Percentiles rank a stretch among this genome's conserved stretches.
Conservation (phyloP, 2,888 invertebrate species). For the Philhelius pedissequus region DNA sequence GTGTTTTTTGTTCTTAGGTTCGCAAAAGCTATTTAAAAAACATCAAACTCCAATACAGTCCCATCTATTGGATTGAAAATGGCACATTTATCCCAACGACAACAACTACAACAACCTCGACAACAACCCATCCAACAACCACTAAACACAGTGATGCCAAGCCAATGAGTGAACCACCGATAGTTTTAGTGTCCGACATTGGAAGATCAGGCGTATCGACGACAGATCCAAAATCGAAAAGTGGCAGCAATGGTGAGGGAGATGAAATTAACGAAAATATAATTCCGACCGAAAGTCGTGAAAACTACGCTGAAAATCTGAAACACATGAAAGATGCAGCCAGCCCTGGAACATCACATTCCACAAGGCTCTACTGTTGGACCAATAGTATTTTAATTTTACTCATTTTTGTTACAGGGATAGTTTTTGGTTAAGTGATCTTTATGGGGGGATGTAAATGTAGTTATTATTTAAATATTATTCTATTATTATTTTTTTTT, state of each 20-base stretch:
- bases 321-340: conserved; percentile 71
- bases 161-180: conserved; percentile 78
- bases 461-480: conserved; percentile 49
- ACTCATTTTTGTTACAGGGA: conserved; percentile 40
- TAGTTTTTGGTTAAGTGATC: conserved; percentile 42
- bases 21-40: conserved; percentile 84
- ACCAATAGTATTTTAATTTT: conserved; percentile 58
- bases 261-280: conserved; percentile 68
- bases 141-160: conserved; percentile 80
- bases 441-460: neutral
- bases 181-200: conserved; percentile 74
- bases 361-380: conserved; percentile 54
- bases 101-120: conserved; percentile 83
- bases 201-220: conserved; percentile 66
- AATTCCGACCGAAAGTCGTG: conserved; percentile 74
- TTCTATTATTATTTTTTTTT: neutral
- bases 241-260: conserved; percentile 52
- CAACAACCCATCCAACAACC: conserved; percentile 81
- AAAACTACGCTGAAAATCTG: conserved; percentile 73
- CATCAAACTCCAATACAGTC: conserved; percentile 86
- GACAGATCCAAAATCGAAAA: conserved; percentile 43
- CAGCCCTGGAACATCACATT: conserved; percentile 41
- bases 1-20: conserved; percentile 71
- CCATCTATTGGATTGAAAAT: conserved; percentile 87
- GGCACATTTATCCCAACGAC: conserved; percentile 88